Evolutionary conservation across 2,797 vertebrate species (phyloP), one percentile per base, ranked within the genome.

Genomic region (Chiroxiphia lanceolata): DNA sequence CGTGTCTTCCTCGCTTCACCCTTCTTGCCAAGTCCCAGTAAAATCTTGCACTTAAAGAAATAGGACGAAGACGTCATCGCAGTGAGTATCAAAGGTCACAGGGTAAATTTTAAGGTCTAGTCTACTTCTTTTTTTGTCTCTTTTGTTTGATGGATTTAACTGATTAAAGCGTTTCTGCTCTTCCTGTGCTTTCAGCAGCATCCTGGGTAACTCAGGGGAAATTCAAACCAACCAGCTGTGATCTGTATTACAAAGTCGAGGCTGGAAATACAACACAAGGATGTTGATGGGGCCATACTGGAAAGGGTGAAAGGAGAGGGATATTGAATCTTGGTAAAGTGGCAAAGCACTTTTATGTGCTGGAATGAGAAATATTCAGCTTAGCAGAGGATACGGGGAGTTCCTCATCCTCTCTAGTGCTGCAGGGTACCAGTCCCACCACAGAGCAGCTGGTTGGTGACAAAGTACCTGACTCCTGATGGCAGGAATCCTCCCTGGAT

Each of bases 191-290:
- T 90, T 83, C 93, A 93, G 90, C 70, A 51, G 82, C 67, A 94
- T 95, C 92, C 89, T 72, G 87, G 94, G 92, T 96, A 97, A 95
- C 94, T 95, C 90, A 86, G 85, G 95, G 91, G 84, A 96, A 96
- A 90, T 90, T 96, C 95, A 94, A 95, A 74, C 86, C 83, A 94
- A 91, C 83, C 96, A 97, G 91, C 94, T 95, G 93, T 86, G 92
- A 92, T 94, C 90, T 61, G 42, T 95, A 87, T 93, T 83, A 95
- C 93, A 90, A 88, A 87, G 84, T 64, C 26, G 59, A 86, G 33
- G 76, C 64, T 96, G 90, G 81, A 94, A 94, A 96, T 67, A 11
- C 79, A 89, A 91, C 94, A 20, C 75, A 92, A 81, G 53, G 83
- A 71, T 90, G 94, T 89, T 94, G 88, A 94, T 7, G 34, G 45